Base-by-base conservation (phyloP, 2,888 invertebrate species). In the Ennomos quercinarius region DNA sequence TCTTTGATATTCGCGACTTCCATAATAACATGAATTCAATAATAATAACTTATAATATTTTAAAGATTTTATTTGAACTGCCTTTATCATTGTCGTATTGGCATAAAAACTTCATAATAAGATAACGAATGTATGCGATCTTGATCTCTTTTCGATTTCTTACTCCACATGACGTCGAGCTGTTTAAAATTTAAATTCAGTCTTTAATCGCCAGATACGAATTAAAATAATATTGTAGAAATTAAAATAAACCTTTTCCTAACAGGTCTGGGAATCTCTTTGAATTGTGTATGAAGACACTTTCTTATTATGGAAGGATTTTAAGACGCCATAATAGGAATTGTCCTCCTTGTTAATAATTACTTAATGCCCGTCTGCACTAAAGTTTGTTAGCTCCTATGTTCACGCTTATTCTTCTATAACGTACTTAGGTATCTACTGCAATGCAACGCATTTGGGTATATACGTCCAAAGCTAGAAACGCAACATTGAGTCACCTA, bases 101-200 rank as follows among this genome's bases (percentile, higher is more conserved):
- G 70, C 68, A 76, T 66, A 77, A 76, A 79, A 76, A 74, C 71
- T 71, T 71, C 69, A 72, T 71, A 75, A 74, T 78, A 72, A 72
- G 75, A 68, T 70, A 74, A 27, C 6, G 27, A 27, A 27, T 70
- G 67, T 68, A 67, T 64, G 66, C 27, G 27, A 27, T 70, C 66
- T 66, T 64, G 69, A 74, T 70, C 63, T 68, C 68, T 68, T 70
- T 67, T 67, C 57, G 60, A 57, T 60, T 58, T 57, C 36, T 62
- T 62, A 57, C 64, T 17, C 60, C 55, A 65, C 65, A 65, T 62
- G 69, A 69, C 45, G 53, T 66, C 63, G 6, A 27, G 48, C 56
- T 63, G 46, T 43, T 51, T 40, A 27, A 27, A 27, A 43, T 43
- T 51, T 40, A 27, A 27, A 27, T 57, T 63, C 50, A 49, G 55